Conservation (phyloP, 2,797 vertebrate genomes). For the Antrozous pallidus region DNA sequence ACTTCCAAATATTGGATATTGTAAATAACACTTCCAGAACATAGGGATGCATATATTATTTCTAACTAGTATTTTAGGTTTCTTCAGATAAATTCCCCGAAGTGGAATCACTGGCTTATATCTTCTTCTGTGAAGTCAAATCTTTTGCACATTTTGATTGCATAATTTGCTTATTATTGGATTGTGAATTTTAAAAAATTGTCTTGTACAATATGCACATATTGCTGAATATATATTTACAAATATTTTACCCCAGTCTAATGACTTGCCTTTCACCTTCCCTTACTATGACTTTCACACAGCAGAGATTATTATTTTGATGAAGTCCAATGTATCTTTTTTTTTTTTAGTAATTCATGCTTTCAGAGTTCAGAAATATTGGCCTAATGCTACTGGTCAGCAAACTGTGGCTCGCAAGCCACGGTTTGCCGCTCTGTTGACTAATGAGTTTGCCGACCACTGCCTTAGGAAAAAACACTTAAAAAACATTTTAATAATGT, state of each 20-base stretch:
- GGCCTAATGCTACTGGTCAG: background rate
- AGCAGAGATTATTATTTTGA: background rate
- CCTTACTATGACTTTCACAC: background rate
- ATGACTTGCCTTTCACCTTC: background rate
- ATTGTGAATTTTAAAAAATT: background rate
- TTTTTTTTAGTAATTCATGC: background rate
- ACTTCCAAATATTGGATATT: no score
- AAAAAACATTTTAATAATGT: no score
- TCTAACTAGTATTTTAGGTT: no score
- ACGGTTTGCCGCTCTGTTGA: no score
- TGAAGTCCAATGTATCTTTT: background rate
- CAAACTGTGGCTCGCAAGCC: no score
- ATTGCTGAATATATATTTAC: background rate
- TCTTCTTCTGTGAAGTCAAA: background rate
- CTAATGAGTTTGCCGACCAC: no score
- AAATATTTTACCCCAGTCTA: background rate
- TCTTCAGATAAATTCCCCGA: no score
- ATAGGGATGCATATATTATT: no score
- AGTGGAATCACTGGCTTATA: background rate
- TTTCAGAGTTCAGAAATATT: background rate
- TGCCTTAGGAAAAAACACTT: no score
- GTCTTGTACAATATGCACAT: background rate
- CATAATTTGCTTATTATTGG: background rate
- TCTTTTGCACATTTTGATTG: background rate
- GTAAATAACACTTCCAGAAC: no score